Evolutionary conservation across 2,797 vertebrate species (phyloP), one percentile per base, ranked within the genome.

Genomic region (Sebastes cheni): DNA sequence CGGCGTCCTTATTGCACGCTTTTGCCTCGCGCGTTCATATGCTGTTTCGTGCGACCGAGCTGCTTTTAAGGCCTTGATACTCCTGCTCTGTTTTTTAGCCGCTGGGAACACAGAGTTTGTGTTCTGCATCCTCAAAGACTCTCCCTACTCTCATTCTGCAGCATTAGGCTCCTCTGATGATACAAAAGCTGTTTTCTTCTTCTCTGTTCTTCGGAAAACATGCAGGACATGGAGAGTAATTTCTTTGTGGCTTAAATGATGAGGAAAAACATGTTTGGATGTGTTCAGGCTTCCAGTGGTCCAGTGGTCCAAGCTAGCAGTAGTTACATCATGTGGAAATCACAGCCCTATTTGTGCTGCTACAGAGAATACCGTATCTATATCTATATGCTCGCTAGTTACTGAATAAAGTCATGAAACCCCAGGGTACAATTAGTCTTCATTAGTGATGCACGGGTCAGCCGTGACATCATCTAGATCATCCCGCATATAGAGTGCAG

Each of bases 401-500:
- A 61, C 8, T 62, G 20, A 80, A 78, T 74, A 72, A 60, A 80
- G 73, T 68, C 65, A 71, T 30, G 54, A 61, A 68, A 36, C 84
- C 74, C 2, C 29, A 11, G 71, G 80, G 70, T 66, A 66, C 77
- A 85, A 82, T 89, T 79, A 81, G 77, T 77, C 75, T 68, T 84
- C 67, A 81, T 89, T 87, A 89, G 69, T 13, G 36, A 79, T 64
- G 60, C 56, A 73, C 22, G 7, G 72, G 60, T 87, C 77, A 81
- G 54, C 64, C 36, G 73, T 80, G 71, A 67, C 55, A 73, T 59
- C 78, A 61, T n/a, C 20, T 64, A 67, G 30, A 82, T 59, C 60
- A 65, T 65, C 6, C n/a, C 4, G 10, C 34, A 74, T 67, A n/a
- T 20, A 55, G 22, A 72, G 30, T 14, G 46, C 73, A 68, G 32